Base-by-base conservation (phyloP, 1,140 invertebrate genomes). In the Leptinotarsa defecta region DNA sequence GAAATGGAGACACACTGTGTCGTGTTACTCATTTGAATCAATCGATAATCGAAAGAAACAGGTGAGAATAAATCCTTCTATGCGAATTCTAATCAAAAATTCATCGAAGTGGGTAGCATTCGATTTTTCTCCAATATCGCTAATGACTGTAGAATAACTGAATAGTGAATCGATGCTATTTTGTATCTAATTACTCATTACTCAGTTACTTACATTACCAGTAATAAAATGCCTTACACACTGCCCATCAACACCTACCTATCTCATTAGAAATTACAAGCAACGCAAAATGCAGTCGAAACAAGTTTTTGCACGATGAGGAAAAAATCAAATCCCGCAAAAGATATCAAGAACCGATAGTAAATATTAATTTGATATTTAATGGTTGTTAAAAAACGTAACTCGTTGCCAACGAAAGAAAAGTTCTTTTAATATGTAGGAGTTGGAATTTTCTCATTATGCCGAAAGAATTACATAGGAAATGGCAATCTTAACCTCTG, bases 221-320 rank as follows among this genome's bases (percentile, higher is more conserved):
- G 6, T n/a, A 57, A 57, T 57, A 57, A 57, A 57, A 57, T 17
- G 52, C 52, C 52, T 4, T 17, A 57, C n/a, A 57, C 52, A 57
- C n/a, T 15, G 13, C 15, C 52, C 52, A 57, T 57, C 52, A 57
- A 57, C 52, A 57, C 52, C 52, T 57, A 57, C 52, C 52, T 57
- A 57, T 57, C 52, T 57, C 52, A 57, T 57, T 57, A 57, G 52
- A 57, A 57, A 57, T 57, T 57, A 57, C 52, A 57, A 57, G 52
- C 52, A 57, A 57, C 13, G 52, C 52, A 19, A 57, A 57, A n/a
- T 57, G 52, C 52, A 57, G 3, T 19, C n/a, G 17, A 57, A 19
- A 57, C 52, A 17, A 17, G 52, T 57, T 57, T 57, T 57, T 57
- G 52, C 52, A 57, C 15, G n/a, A 17, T 57, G 17, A 17, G 15